These are phyloP conservation scores for Exocentrus adspersus DNA, from an alignment of 2,888 invertebrate species.

Conservation along the genomic window DNA sequence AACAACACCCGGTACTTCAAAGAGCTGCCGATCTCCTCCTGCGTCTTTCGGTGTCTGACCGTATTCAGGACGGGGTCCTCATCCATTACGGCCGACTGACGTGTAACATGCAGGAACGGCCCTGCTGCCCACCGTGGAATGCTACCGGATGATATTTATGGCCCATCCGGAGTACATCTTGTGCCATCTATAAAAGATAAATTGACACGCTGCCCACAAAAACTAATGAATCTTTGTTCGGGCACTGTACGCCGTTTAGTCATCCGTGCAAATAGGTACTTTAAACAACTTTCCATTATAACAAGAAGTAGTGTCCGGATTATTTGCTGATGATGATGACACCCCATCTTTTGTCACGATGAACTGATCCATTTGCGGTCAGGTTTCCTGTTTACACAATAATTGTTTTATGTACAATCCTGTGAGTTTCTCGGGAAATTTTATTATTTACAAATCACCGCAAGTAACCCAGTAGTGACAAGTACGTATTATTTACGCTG, in stretches of 20 bases:
- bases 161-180: slow-evolving; percentile 57
- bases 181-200: slow-evolving; percentile 57
- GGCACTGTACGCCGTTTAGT: slow-evolving; percentile 34
- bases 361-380: neutral
- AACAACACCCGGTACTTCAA: slow-evolving; percentile 2
- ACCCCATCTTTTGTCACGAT: neutral
- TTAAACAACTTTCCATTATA: too few species aligned
- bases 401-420: neutral
- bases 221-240: slow-evolving; percentile 47
- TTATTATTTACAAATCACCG: neutral
- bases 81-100: slow-evolving; percentile 59
- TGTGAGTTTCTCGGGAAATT: neutral
- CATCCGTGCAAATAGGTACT: too few species aligned
- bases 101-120: slow-evolving; percentile 59
- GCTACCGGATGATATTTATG: slow-evolving; percentile 60
- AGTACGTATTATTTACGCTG: neutral
- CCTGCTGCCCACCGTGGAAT: slow-evolving; percentile 60
- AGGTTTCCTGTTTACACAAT: neutral
- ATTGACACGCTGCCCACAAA: slow-evolving; percentile 48
- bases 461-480: slow-evolving; percentile 2
- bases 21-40: slow-evolving; percentile 33
- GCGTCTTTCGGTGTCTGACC: slow-evolving; percentile 38
- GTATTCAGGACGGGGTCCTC: slow-evolving; percentile 48
- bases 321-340: too few species aligned
- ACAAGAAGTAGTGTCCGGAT: too few species aligned